Base-by-base conservation (phyloP, 2,888 invertebrate genomes). In the Pachliopta kotzebuea region DNA sequence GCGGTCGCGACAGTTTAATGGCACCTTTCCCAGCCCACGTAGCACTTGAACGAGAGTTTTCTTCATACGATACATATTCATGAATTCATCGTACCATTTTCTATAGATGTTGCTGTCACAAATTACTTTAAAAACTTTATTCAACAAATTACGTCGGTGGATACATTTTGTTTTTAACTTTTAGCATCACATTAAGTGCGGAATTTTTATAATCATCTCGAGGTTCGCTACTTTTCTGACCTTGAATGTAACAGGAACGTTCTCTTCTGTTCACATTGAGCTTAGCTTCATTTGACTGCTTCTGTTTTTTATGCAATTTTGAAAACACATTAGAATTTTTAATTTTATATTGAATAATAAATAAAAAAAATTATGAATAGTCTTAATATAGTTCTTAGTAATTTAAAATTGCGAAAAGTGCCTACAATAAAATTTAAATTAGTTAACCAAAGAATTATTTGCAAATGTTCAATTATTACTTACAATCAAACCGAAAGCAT, bases 1-100 rank as follows among this genome's bases (percentile, higher is more conserved):
- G 62, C 49, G 37, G 55, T 57, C 37, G 53, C 49, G 54, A 73
- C 71, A 69, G 67, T 71, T 73, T 72, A 75, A 71, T 72, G 71
- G 71, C 69, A 67, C 65, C 66, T 65, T 66, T 58, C 56, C 65
- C 64, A 63, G 14, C 23, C 37, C 52, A 37, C 50, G 58, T 65
- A 62, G 50, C 42, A 59, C 65, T 26, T 55, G 54, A 49, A 42
- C 55, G 26, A 56, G 26, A 62, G n/a, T 59, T 56, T 58, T 37
- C 24, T 45, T 3, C 56, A 26, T 42, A 29, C 29, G 23, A 57
- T 57, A 7, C 26, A 58, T 31, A 37, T 62, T 23, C 20, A 24
- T 57, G 37, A 52, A 53, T 60, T 37, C 24, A 55, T 21, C 29
- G 17, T 9, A 18, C 11, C 31, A 20, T 56, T 29, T 29, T 55